A percentile compares a stretch with the other conserved stretches of the same genome.
These are phyloP conservation scores for Peromyscus californicus DNA, from an alignment of 2,113 vertebrate genomes.

Conservation along the genomic window DNA sequence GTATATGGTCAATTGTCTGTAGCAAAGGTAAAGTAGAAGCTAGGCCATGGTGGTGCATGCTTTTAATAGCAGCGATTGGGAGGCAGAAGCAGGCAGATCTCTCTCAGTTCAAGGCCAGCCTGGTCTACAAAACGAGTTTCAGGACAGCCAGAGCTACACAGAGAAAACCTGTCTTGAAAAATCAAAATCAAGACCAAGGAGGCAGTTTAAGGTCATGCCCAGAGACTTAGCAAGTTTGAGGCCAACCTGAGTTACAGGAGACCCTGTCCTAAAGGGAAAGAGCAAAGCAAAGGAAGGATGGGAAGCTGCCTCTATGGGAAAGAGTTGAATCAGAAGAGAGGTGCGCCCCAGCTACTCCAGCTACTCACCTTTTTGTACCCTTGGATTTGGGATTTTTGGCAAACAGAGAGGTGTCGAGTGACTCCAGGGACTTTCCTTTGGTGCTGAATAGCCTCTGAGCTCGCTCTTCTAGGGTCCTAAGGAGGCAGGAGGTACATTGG, in stretches of 20 bases:
- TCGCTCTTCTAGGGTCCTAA: slow-evolving; percentile 97
- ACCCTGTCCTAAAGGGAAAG: background rate
- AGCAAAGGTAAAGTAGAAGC: background rate
- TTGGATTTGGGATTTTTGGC: slow-evolving; percentile 98
- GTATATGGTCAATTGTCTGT: background rate
- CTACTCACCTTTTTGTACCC: slow-evolving; percentile 95
- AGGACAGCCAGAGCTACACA: background rate
- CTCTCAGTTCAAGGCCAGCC: background rate
- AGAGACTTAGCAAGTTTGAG: background rate
- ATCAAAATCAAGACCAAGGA: background rate
- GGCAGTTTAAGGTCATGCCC: background rate
- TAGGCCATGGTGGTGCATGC: background rate
- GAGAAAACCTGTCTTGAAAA: too few species aligned
- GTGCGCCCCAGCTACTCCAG: background rate
- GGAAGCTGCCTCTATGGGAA: background rate
- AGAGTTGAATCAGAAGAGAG: background rate
- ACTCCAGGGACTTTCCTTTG: slow-evolving; percentile 97
- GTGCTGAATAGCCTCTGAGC: slow-evolving; percentile 98
- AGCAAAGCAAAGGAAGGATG: background rate
- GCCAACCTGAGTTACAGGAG: background rate
- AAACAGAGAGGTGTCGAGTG: slow-evolving; percentile 95
- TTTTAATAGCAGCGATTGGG: background rate
- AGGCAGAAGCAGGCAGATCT: background rate
- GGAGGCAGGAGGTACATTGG: background rate
- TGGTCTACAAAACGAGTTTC: background rate